Conservation (phyloP, 2,888 invertebrate genomes). For the Drosophila setosimentum region DNA sequence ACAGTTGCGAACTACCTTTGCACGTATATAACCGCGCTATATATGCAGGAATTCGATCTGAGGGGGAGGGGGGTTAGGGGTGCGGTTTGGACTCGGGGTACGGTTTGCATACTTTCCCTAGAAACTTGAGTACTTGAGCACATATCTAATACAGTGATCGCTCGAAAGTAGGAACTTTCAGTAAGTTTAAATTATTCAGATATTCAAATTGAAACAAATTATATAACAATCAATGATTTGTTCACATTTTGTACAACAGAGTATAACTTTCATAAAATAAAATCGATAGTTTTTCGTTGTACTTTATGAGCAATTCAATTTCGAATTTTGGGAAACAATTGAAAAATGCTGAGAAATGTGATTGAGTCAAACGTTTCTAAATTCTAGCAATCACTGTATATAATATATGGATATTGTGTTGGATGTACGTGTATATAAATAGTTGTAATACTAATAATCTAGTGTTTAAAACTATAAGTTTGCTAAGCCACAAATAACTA, state of each 20-base stretch:
- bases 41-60: constrained; percentile 25
- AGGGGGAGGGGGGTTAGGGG: no score
- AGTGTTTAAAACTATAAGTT: constrained; percentile 79
- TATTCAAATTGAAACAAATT: background rate
- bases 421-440: constrained; percentile 29
- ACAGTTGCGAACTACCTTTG: constrained; percentile 62
- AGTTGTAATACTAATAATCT: constrained; percentile 55
- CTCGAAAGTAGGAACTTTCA: background rate
- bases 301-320: background rate
- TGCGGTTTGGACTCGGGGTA: background rate
- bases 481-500: constrained; percentile 77
- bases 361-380: background rate
- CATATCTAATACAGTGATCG: background rate
- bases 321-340: background rate
- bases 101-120: constrained; percentile 27
- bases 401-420: background rate
- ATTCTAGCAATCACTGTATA: background rate
- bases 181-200: background rate
- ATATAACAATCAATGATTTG: background rate
- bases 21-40: constrained; percentile 29
- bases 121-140: constrained; percentile 44
- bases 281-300: background rate
- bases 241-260: background rate
- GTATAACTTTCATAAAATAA: background rate
- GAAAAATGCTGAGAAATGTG: background rate